Conservation (phyloP, 2,797 vertebrate species). For the Chaunax sp. region DNA sequence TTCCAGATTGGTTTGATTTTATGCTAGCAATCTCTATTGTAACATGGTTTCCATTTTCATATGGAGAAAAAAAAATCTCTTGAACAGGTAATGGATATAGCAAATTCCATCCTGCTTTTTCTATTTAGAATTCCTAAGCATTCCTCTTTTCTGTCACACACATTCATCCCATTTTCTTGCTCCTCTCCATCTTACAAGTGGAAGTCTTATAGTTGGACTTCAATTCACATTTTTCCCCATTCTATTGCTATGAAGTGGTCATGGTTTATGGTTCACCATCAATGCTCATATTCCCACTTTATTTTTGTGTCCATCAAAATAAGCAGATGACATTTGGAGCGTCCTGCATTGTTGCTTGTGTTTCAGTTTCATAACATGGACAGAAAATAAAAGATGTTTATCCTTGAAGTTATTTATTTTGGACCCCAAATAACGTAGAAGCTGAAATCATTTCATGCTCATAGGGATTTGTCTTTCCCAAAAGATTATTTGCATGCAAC, state of each 20-base stretch:
- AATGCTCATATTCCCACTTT: constrained; percentile 73
- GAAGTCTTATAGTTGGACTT: constrained; percentile 69
- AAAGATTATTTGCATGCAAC: constrained; percentile 76
- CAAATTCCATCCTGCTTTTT: constrained; percentile 73
- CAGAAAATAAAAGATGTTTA: constrained; percentile 67
- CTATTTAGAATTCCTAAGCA: constrained; percentile 71
- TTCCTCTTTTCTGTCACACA: constrained; percentile 53
- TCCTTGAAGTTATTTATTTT: constrained; percentile 80
- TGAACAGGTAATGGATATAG: constrained; percentile 69
- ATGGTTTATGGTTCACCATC: constrained; percentile 68
- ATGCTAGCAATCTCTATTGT: constrained; percentile 64
- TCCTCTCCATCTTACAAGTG: constrained; percentile 26
- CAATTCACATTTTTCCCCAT: constrained; percentile 62
- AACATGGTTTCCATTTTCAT: constrained; percentile 64
- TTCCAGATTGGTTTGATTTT: constrained; percentile 70
- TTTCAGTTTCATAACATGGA: constrained; percentile 64
- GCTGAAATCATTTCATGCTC: constrained; percentile 71
- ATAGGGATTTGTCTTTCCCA: constrained; percentile 71
- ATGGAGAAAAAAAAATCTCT: constrained; percentile 55
- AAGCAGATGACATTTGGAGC: constrained; percentile 56
- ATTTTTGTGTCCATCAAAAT: constrained; percentile 70
- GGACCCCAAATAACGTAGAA: constrained; percentile 72
- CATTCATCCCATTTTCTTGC: constrained; percentile 67
- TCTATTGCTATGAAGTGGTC: constrained; percentile 68
- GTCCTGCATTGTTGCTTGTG: constrained; percentile 43